Conservation (phyloP, 2,113 vertebrate genomes). For the Burhinus bistriatus region DNA sequence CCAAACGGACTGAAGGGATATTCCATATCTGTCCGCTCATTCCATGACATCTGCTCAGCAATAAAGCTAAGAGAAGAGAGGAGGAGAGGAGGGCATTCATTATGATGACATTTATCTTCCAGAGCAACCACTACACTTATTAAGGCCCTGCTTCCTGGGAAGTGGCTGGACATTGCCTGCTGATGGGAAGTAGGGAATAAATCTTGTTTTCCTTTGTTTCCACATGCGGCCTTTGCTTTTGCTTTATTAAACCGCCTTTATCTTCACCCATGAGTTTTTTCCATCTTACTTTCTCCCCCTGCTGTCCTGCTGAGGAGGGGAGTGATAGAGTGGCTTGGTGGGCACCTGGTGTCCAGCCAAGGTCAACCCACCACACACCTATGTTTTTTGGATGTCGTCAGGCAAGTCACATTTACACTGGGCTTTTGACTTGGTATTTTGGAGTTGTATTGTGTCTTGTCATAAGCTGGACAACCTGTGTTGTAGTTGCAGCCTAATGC, state of each 20-base stretch:
- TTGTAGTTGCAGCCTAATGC: background rate
- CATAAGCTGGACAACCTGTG: background rate
- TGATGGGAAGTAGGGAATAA: background rate
- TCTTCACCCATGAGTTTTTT: background rate
- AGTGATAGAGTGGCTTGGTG: background rate
- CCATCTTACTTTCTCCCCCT: background rate
- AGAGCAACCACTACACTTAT: fast-evolving
- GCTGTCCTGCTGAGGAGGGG: background rate
- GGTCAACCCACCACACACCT: background rate
- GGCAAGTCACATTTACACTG: background rate
- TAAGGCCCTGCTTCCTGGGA: background rate
- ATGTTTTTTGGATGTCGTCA: background rate
- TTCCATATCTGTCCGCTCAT: no score
- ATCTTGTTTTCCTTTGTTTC: background rate
- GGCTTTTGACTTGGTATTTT: background rate
- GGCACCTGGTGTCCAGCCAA: background rate
- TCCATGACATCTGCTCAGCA: background rate
- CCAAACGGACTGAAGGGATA: background rate
- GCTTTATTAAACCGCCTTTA: background rate
- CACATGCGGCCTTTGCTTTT: fast-evolving
- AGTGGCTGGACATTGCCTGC: background rate
- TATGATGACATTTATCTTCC: background rate
- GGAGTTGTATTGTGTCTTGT: background rate
- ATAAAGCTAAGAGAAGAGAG: background rate
- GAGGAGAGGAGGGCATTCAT: fast-evolving